Evolutionary conservation across 2,113 vertebrate genomes (phyloP).

Genomic region (Catharus minimus): DNA sequence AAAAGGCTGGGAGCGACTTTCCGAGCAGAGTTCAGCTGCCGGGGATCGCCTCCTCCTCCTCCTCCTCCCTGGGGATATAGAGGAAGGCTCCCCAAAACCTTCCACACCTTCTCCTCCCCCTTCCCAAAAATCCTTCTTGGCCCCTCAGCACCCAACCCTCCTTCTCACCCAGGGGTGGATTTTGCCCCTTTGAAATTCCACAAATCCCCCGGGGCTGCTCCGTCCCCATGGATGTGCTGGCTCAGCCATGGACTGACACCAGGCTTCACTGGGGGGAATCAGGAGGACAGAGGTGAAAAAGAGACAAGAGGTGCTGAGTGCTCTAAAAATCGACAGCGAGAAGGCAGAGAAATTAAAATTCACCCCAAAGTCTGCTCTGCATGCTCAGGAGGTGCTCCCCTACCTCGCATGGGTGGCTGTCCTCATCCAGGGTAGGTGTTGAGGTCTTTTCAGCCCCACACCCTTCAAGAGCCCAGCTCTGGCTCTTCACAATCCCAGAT

Average conservation of each 20-base stretch:
- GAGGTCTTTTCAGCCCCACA: not conserved
- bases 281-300: not conserved
- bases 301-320: fast-evolving
- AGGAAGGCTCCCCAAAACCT: not conserved
- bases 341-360: not conserved
- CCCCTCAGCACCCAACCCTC: not conserved
- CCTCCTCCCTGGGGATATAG: not conserved
- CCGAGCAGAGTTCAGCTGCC: not conserved
- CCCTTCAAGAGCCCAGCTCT: fast-evolving
- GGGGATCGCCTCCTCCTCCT: not conserved
- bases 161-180: not conserved
- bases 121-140: not conserved
- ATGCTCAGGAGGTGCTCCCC: not conserved
- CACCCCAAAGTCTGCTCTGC: not conserved
- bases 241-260: not conserved
- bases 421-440: not conserved
- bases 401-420: not conserved
- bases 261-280: not conserved
- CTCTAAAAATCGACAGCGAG: not conserved
- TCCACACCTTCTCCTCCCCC: not conserved
- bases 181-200: not conserved
- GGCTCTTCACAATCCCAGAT: not conserved
- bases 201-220: not conserved
- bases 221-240: not conserved
- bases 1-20: constrained; percentile 10